phyloP scores from a whole-genome alignment of 2,888 invertebrate genomes.

The Diloba caeruleocephala region DNA sequence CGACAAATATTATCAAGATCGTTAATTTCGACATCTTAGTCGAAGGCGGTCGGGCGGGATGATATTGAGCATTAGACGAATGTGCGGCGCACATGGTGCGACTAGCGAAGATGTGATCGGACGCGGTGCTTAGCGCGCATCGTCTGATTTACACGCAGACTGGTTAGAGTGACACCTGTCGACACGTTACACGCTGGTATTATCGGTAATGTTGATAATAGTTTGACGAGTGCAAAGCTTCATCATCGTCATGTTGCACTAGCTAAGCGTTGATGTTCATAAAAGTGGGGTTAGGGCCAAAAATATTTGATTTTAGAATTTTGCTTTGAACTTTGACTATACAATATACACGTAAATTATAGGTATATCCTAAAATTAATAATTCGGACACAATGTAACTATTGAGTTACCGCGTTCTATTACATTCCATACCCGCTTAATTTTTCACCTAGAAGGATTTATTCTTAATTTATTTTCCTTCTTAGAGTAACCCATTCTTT shows the following conservation, averaged over 20 bases:
- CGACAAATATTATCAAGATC: slow-evolving; percentile 88
- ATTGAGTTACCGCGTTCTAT: slow-evolving; percentile 10
- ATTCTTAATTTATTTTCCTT: slow-evolving; percentile 48
- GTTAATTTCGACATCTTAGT: slow-evolving; percentile 86
- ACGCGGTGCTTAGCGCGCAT: slow-evolving; percentile 26
- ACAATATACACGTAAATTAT: too few species aligned
- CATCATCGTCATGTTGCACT: too few species aligned
- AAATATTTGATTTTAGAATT: slow-evolving; percentile 20
- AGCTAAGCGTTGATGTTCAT: too few species aligned
- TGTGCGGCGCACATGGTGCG: slow-evolving; percentile 66
- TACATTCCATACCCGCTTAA: too few species aligned
- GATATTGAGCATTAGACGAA: slow-evolving; percentile 73
- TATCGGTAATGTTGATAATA: slow-evolving; percentile 36
- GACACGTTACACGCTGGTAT: slow-evolving; percentile 17
- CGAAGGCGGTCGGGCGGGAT: slow-evolving; percentile 60
- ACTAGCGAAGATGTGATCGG: slow-evolving; percentile 36
- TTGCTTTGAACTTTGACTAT: slow-evolving; percentile 13
- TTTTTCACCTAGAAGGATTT: slow-evolving; percentile 38
- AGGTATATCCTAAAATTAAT: slow-evolving; percentile 22
- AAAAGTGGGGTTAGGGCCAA: too few species aligned
- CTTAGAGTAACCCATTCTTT: slow-evolving; percentile 45
- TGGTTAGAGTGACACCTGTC: slow-evolving; percentile 39
- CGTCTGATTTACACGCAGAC: slow-evolving; percentile 24
- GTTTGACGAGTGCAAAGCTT: slow-evolving; percentile 24
- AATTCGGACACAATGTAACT: slow-evolving; percentile 10